Evolutionary conservation across 2,888 invertebrate species (phyloP).

Genomic region (Sceliomorpha sp.): DNA sequence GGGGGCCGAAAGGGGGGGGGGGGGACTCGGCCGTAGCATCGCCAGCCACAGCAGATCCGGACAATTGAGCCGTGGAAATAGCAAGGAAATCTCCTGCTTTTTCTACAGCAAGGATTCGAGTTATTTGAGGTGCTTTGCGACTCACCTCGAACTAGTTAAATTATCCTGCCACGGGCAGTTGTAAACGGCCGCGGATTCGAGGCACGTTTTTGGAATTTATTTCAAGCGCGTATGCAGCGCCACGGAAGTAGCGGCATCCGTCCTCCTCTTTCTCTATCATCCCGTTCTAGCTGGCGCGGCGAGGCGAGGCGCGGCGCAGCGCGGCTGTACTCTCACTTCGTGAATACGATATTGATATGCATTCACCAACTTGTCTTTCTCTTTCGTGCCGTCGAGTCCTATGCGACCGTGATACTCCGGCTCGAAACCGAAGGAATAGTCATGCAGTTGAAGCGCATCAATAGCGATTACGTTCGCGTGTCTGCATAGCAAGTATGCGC

Average conservation of each 20-base stretch:
- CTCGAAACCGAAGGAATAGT: constrained; percentile 38
- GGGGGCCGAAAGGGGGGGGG: too few species aligned
- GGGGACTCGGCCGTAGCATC: constrained; percentile 43
- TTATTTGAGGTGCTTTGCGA: constrained; percentile 47
- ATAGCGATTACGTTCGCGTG: constrained; percentile 41
- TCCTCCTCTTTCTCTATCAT: constrained; percentile 31
- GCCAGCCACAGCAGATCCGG: too few species aligned
- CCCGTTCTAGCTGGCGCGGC: constrained; percentile 14
- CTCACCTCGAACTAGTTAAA: constrained; percentile 65
- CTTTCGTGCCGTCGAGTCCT: constrained; percentile 10
- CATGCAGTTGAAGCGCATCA: constrained; percentile 15
- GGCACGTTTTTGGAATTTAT: constrained; percentile 77
- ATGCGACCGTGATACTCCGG: constrained; percentile 2
- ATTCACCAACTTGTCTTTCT: constrained; percentile 38
- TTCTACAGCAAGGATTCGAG: constrained; percentile 31
- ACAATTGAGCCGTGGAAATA: too few species aligned
- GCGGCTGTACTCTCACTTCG: constrained; percentile 19
- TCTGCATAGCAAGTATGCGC: constrained; percentile 36
- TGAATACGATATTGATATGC: constrained; percentile 50
- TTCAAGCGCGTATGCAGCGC: constrained; percentile 71
- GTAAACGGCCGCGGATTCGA: constrained; percentile 64
- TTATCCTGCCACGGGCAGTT: constrained; percentile 64
- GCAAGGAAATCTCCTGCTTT: constrained; percentile 35
- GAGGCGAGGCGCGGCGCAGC: constrained; percentile 7
- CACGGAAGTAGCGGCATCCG: constrained; percentile 14